Conservation (phyloP, 1,140 invertebrate genomes). For the Drosophila neocordata region DNA sequence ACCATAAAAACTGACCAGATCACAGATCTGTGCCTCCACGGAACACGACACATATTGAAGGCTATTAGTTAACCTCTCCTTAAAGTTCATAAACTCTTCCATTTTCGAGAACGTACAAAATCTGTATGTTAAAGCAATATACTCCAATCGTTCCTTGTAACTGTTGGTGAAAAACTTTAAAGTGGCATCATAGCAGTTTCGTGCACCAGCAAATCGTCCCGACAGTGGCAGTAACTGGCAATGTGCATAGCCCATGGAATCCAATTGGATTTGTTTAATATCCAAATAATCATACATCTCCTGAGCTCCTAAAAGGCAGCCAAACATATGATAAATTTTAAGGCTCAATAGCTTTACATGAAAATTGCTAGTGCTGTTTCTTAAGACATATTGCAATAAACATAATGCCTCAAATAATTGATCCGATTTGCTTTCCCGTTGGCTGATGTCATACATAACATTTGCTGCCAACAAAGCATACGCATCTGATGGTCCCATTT, state of each 20-base stretch:
- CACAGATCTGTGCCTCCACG: slow-evolving; percentile 91
- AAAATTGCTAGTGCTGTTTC: slow-evolving; percentile 90
- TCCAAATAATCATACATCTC: slow-evolving; percentile 89
- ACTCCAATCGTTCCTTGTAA: slow-evolving; percentile 95
- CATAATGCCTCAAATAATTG: slow-evolving; percentile 87
- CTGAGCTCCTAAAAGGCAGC: slow-evolving; percentile 88
- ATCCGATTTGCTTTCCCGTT: slow-evolving; percentile 85
- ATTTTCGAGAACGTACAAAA: slow-evolving; percentile 97
- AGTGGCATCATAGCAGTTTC: slow-evolving; percentile 87
- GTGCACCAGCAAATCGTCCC: slow-evolving; percentile 87
- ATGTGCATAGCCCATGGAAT: slow-evolving; percentile 94
- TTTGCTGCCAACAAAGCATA: slow-evolving; percentile 91
- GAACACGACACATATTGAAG: slow-evolving; percentile 90
- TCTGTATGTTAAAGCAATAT: slow-evolving; percentile 95
- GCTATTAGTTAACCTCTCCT: slow-evolving; percentile 91
- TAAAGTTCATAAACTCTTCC: slow-evolving; percentile 94
- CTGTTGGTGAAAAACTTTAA: slow-evolving; percentile 94
- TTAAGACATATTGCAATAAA: slow-evolving; percentile 88
- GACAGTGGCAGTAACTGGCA: slow-evolving; percentile 88
- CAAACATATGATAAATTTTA: slow-evolving; percentile 89
- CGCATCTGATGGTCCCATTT: slow-evolving; percentile 88
- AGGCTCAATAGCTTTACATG: slow-evolving; percentile 90
- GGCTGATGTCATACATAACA: slow-evolving; percentile 88
- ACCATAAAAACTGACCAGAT: slow-evolving; percentile 85
- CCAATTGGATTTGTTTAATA: slow-evolving; percentile 96